Evolutionary conservation across 2,113 vertebrate genomes (phyloP).

Genomic region (Proteles cristata): DNA sequence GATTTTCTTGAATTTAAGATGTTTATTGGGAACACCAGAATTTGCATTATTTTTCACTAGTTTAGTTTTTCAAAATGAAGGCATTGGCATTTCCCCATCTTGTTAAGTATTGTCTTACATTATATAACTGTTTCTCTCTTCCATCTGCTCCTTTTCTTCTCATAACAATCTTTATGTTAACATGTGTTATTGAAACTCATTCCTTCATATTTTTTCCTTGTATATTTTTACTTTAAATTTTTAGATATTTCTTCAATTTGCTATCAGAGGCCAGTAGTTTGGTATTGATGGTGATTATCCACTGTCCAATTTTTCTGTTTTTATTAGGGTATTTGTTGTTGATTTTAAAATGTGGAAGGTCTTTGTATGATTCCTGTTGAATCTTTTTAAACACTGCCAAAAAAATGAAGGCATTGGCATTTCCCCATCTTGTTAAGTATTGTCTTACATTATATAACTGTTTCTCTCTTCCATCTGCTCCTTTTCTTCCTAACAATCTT

Average conservation of each 20-base stretch:
- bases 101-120: not conserved
- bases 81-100: not conserved
- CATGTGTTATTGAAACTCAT: not conserved
- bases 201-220: not conserved
- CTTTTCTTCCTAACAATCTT: not conserved
- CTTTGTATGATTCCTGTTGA: not conserved
- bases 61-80: not conserved
- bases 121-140: not conserved
- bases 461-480: not conserved
- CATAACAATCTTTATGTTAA: not conserved
- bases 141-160: not conserved
- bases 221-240: not conserved
- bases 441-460: not conserved
- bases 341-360: not conserved
- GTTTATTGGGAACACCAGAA: not conserved
- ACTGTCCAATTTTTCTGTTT: not conserved
- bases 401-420: not conserved
- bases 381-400: not conserved
- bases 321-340: not conserved
- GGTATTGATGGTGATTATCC: not conserved
- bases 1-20: not conserved
- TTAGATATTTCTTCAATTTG: not conserved
- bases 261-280: not conserved
- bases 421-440: not conserved
- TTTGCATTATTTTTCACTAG: not conserved